Evolutionary conservation across 2,888 invertebrate species (phyloP), one percentile per base, ranked within the genome.

Genomic region (Anthophora plumipes): DNA sequence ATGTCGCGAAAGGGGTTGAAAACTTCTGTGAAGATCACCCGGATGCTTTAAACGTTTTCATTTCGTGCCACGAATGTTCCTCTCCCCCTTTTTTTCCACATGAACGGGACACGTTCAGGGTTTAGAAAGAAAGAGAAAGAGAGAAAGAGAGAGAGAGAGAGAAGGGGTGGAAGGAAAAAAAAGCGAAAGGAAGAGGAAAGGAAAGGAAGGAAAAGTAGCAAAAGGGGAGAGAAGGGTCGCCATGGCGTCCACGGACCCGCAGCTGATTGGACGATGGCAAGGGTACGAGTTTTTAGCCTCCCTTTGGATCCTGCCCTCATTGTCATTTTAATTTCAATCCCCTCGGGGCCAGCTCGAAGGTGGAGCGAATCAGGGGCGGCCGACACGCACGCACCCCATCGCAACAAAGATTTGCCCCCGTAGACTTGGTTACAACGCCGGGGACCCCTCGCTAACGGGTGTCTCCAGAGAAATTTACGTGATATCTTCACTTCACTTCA

Each of bases 271-370:
- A 85, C 89, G 90, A 69, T 86, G 86, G 89, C 82, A 87, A 88
- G 89, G 89, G 90, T 90, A 91, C 91, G 90, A 90, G 87, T 90
- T 92, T 92, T 92, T 90, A 89, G 91, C 90, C 91, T 90, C 92
- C 92, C 91, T 91, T 90, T 88, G 89, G 90, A 90, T 91, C 48
- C 91, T 91, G 91, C 92, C 91, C 91, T 92, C 91, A 91, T 93
- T 93, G 93, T 93, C 93, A 93, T 93, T 93, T 92, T 92, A 92
- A 93, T 93, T 92, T 92, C 91, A 91, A 92, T 90, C 91, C 90
- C 88, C 90, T 85, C 87, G 89, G 79, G 87, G 77, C 70, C 75
- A 74, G 64, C 74, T 31, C 64, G 67, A 81, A 82, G 88, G 85
- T 84, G 84, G 86, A 84, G 86, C 85, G 83, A 85, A 81, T 81